Evolutionary conservation across 2,797 vertebrate species (phyloP).

Genomic region (Lutjanus campechanus): DNA sequence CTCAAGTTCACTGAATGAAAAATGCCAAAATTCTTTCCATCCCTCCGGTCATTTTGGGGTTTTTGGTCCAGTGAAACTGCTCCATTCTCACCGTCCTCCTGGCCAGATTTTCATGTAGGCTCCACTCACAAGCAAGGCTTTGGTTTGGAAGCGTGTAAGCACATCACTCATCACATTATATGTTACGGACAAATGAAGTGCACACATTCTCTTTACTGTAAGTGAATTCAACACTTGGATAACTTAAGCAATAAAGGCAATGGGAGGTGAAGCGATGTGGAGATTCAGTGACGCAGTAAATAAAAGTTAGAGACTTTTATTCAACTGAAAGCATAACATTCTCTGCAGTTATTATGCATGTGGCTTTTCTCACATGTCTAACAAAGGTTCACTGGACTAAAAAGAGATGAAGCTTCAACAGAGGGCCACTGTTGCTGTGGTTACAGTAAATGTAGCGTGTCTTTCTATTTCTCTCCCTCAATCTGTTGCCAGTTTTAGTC

Average conservation of each 20-base stretch:
- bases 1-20: slow-evolving; percentile 30
- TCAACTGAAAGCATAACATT: neutral
- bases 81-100: slow-evolving; percentile 46
- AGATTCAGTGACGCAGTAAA: slow-evolving; percentile 7
- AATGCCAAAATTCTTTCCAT: slow-evolving; percentile 59
- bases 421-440: slow-evolving; percentile 23
- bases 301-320: slow-evolving; percentile 11
- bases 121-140: slow-evolving; percentile 42
- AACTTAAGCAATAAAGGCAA: slow-evolving; percentile 30
- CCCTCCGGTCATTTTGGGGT: slow-evolving; percentile 55
- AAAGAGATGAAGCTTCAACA: neutral
- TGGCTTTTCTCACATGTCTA: neutral
- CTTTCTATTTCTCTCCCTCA: neutral
- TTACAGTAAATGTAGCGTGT: slow-evolving; percentile 15
- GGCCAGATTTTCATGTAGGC: slow-evolving; percentile 26
- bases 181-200: slow-evolving; percentile 46
- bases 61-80: slow-evolving; percentile 52
- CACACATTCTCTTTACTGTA: slow-evolving; percentile 34
- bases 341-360: neutral
- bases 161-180: slow-evolving; percentile 57
- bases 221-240: slow-evolving; percentile 20
- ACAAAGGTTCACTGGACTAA: slow-evolving; percentile 20
- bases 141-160: slow-evolving; percentile 38
- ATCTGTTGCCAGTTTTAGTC: neutral
- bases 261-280: slow-evolving; percentile 13